These are phyloP conservation scores for Hydropotes inermis DNA, from an alignment of 2,113 vertebrate genomes.

Conservation along the genomic window DNA sequence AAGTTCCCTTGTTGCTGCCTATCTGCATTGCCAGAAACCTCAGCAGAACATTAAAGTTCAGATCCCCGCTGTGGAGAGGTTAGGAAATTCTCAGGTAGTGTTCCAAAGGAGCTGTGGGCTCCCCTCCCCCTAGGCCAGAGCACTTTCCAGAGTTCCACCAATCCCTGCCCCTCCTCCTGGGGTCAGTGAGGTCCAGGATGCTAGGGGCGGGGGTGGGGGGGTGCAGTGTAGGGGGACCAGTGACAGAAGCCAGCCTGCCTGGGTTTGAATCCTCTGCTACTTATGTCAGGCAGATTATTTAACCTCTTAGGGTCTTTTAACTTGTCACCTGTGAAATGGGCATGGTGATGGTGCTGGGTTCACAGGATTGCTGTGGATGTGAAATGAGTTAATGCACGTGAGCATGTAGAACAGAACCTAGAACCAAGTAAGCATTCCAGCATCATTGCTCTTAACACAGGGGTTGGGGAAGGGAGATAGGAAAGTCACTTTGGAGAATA, in stretches of 20 bases:
- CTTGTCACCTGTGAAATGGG: not conserved
- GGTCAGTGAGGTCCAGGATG: rapidly evolving
- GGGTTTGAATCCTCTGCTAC: not conserved
- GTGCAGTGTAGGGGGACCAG: not conserved
- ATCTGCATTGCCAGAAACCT: not conserved
- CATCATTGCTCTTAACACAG: not conserved
- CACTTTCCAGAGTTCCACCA: not conserved
- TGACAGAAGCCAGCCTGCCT: not conserved
- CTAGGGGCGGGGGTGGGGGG: too few relatives aligned
- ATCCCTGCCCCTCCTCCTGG: not conserved
- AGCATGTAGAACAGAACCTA: not conserved
- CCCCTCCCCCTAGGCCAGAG: not conserved
- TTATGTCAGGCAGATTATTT: not conserved
- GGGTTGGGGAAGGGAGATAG: not conserved
- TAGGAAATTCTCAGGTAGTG: not conserved
- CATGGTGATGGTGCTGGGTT: not conserved
- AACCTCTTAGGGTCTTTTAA: not conserved
- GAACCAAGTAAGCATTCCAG: not conserved
- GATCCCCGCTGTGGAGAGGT: not conserved
- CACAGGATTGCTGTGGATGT: not conserved
- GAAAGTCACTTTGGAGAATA: not conserved
- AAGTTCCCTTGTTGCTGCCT: not conserved
- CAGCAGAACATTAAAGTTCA: not conserved
- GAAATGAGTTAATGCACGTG: rapidly evolving
- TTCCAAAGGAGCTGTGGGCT: not conserved